Evolutionary conservation across 2,113 vertebrate species (phyloP).

Genomic region (Cervus canadensis): DNA sequence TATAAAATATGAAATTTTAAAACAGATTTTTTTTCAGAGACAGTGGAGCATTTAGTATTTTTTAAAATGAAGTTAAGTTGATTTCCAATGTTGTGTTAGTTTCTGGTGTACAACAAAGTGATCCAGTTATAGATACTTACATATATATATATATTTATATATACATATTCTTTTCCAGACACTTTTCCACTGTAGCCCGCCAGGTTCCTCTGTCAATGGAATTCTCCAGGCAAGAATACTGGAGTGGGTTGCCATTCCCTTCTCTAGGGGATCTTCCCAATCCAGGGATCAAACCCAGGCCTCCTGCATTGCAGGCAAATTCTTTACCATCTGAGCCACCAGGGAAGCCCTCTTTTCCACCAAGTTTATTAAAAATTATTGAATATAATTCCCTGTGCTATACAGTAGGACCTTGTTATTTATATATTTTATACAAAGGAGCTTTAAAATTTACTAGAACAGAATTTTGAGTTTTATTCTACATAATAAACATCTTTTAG

Average conservation of each 20-base stretch:
- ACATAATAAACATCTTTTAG: background rate
- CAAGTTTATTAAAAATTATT: background rate
- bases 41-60: background rate
- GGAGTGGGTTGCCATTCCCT: background rate
- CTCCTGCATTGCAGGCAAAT: background rate
- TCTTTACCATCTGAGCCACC: background rate
- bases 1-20: background rate
- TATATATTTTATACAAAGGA: background rate
- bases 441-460: background rate
- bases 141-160: background rate
- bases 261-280: background rate
- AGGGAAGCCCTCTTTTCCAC: background rate
- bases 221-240: background rate
- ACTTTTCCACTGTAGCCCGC: background rate
- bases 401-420: background rate
- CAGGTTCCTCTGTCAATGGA: background rate
- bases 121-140: background rate
- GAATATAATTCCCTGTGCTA: background rate
- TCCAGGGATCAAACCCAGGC: background rate
- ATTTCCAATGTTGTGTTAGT: background rate
- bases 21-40: background rate
- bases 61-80: background rate
- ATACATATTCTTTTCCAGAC: background rate
- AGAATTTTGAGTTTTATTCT: background rate
- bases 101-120: background rate